phyloP scores from a whole-genome alignment of 2,888 invertebrate species.

The Opisthograptis luteolata region DNA sequence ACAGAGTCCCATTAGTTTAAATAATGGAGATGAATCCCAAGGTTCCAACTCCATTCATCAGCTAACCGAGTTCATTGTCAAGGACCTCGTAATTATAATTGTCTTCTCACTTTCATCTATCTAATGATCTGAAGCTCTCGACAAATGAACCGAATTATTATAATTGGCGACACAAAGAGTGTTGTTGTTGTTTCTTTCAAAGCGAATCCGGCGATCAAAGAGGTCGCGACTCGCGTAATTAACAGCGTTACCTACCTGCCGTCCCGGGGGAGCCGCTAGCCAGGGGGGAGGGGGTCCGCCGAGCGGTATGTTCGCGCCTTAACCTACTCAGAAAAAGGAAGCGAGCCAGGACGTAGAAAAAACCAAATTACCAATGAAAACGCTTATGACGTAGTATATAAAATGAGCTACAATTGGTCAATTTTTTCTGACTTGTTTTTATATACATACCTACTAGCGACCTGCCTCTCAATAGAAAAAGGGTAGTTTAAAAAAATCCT shows the following conservation, averaged over 20 bases:
- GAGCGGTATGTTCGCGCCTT: no score
- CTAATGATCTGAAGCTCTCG: background rate
- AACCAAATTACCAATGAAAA: no score
- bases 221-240: slow-evolving; percentile 23
- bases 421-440: no score
- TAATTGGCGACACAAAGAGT: slow-evolving; percentile 42
- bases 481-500: no score
- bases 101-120: slow-evolving; percentile 9
- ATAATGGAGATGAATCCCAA: background rate
- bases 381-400: no score
- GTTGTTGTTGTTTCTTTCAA: slow-evolving; percentile 32
- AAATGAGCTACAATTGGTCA: no score
- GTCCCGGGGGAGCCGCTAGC: background rate
- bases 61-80: background rate
- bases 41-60: background rate
- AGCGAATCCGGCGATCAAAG: slow-evolving; percentile 29
- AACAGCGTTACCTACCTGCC: slow-evolving; percentile 25
- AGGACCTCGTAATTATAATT: slow-evolving; percentile 1
- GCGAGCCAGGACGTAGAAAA: no score
- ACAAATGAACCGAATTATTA: slow-evolving; percentile 43
- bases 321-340: no score
- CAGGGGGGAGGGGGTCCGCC: no score
- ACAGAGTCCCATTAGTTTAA: no score
- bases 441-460: no score
- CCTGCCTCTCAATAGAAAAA: no score